Percentiles rank a stretch among this genome's conserved stretches.
Conservation (phyloP, 2,113 vertebrate species). For the Trogon surrucura region DNA sequence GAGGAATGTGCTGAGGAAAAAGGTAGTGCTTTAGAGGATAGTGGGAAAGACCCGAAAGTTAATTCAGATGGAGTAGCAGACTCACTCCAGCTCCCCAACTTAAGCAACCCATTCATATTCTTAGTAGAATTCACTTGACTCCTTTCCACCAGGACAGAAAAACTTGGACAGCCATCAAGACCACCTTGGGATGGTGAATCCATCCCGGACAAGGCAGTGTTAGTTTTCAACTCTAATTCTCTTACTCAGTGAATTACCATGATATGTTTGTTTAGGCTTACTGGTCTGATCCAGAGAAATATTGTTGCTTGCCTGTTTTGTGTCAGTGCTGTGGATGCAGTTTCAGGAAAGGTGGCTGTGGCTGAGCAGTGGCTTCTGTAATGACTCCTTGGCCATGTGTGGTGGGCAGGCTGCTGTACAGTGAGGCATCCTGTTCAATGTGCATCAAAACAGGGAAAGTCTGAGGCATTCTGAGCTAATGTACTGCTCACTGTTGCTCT, state of each 20-base stretch:
- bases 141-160: not conserved
- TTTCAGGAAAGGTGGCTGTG: not conserved
- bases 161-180: not conserved
- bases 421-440: not conserved
- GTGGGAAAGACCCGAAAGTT: not conserved
- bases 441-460: not conserved
- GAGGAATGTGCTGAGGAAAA: not conserved
- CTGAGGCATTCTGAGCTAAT: not conserved
- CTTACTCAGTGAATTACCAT: not conserved
- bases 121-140: not conserved
- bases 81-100: not conserved
- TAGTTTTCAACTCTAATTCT: not conserved
- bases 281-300: not conserved
- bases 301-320: not conserved
- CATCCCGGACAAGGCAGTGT: accelerated
- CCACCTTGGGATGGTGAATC: not conserved
- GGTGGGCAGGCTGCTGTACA: not conserved
- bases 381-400: not conserved
- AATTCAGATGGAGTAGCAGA: not conserved
- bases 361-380: not conserved
- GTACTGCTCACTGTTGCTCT: not conserved
- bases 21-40: not conserved
- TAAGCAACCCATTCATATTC: not conserved
- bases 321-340: not conserved
- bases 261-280: not conserved